A percentile compares a stretch with the other conserved stretches of the same genome.
Conservation (phyloP, 2,888 invertebrate species). For the Candidula unifasciata region DNA sequence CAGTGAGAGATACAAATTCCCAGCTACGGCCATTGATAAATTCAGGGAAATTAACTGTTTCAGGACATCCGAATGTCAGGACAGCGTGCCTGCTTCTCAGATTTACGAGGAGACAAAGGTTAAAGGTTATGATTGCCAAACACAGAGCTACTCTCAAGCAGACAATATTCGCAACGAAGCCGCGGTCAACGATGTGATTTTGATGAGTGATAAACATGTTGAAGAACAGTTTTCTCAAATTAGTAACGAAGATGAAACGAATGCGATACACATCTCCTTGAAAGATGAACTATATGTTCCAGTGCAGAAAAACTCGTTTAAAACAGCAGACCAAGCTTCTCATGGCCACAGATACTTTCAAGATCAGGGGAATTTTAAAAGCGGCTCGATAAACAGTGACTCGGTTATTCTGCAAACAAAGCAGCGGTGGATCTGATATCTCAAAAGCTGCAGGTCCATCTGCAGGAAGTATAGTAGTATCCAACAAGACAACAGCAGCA, state of each 20-base stretch:
- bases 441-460: slow-evolving; percentile 9
- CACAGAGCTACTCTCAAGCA: not conserved
- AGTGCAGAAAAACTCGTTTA: not conserved
- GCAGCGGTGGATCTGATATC: slow-evolving; percentile 29
- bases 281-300: not conserved
- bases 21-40: not conserved
- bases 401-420: slow-evolving; percentile 13
- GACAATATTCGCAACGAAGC: not conserved
- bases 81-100: not conserved
- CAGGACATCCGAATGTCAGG: not conserved
- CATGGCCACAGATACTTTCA: not conserved
- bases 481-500: not conserved
- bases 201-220: too few relatives aligned
- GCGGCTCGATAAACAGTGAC: not conserved
- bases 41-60: not conserved
- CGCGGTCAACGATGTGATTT: not conserved
- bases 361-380: not conserved
- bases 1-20: not conserved
- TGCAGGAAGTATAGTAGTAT: slow-evolving; percentile 1
- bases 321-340: not conserved
- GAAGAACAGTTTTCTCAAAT: not conserved
- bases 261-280: not conserved
- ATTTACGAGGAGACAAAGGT: not conserved
- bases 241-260: too few relatives aligned
- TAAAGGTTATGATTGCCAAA: not conserved